Base-by-base conservation (phyloP, 2,113 vertebrate species). In the Miniopterus natalensis region DNA sequence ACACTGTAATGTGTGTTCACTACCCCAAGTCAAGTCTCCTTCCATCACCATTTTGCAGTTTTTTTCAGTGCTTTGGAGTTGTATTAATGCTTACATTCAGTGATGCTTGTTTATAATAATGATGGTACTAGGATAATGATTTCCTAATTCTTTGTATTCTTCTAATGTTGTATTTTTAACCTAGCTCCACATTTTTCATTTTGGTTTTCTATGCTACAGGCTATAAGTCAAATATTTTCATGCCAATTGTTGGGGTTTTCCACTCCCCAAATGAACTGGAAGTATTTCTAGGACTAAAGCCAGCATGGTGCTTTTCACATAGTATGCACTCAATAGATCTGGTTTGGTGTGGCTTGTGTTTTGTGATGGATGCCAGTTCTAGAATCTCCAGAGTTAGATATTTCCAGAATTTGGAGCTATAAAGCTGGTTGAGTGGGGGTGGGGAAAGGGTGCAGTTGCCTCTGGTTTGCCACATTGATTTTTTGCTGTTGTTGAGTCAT, bases 21-120 rank as follows among this genome's bases (percentile, higher is more conserved):
- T 15, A 10, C 17, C 29, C 47, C 74, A 31, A 1, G 29, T 51
- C 45, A 51, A 20, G 74, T 77, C 74, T 51, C 47, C 29, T 49
- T 75, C 73, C 17, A 31, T 77, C 17, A 77, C 47, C 29, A n/a
- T 75, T 84, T 59, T 81, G 42, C 6, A 31, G 68, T 71, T 65
- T 92, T 88, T 83, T 29, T 88, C 70, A 31, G 71, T 94, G 36
- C n/a, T 59, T 88, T 90, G 27, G 61, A 94, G 61, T 84, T 73
- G 25, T 66, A 47, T 65, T 70, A 23, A 75, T 91, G 55, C 83
- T 91, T 85, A 51, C 11, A 83, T 21, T 61, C 55, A 47, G 20
- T 18, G 59, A 47, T 57, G 13, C 71, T 95, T 74, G 23, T 70
- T 89, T 65, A 65, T 73, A 59, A 40, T 84, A 51, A 61, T 29